Evolutionary conservation across 2,888 invertebrate species (phyloP).

Genomic region (Ichneumoninae sp.): DNA sequence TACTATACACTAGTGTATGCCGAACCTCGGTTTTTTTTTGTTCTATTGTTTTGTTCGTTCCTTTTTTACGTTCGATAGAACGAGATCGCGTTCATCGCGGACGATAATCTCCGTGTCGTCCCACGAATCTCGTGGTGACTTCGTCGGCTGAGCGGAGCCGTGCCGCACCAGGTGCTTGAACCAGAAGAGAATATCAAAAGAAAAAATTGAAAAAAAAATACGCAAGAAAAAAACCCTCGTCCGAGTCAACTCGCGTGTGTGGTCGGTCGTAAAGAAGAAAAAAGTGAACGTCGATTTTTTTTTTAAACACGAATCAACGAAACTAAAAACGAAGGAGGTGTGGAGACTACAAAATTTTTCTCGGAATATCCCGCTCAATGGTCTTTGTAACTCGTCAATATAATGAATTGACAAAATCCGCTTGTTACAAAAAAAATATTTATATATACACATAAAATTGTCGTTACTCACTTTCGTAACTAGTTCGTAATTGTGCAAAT

Average conservation of each 20-base stretch:
- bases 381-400: neutral
- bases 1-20: slow-evolving; percentile 14
- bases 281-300: neutral
- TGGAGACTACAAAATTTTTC: neutral
- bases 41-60: no score
- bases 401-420: neutral
- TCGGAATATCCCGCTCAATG: neutral
- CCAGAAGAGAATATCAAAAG: neutral
- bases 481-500: slow-evolving; percentile 38
- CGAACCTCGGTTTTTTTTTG: slow-evolving; percentile 16
- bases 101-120: slow-evolving; percentile 11
- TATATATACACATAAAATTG: slow-evolving; percentile 19
- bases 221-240: neutral
- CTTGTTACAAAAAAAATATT: neutral
- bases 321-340: neutral
- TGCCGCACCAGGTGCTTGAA: neutral
- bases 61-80: neutral
- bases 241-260: neutral
- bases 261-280: neutral
- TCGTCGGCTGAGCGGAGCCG: neutral
- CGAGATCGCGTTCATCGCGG: slow-evolving; percentile 9
- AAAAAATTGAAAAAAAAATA: neutral
- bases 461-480: slow-evolving; percentile 24
- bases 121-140: no score
- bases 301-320: neutral